phyloP scores from a whole-genome alignment of 2,113 vertebrate genomes.

The Antechinus stuartii region DNA sequence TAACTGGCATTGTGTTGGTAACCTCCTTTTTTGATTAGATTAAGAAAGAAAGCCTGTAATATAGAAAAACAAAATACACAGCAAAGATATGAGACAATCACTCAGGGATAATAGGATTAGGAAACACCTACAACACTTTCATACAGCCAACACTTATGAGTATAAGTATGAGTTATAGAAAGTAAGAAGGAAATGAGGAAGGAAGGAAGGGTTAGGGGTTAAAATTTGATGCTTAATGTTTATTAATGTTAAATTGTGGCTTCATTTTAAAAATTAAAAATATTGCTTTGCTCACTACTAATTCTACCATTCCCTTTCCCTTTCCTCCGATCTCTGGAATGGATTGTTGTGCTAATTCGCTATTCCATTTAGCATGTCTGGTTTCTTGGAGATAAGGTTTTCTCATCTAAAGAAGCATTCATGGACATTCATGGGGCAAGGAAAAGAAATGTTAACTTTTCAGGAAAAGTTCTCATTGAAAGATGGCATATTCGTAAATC shows the following conservation, averaged over 20 bases:
- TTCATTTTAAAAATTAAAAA: constrained; percentile 9
- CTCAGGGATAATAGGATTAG: background rate
- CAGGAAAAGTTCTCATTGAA: background rate
- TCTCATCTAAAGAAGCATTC: background rate
- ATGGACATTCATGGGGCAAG: background rate
- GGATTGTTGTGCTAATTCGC: background rate
- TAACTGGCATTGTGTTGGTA: background rate
- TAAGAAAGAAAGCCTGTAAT: constrained; percentile 3
- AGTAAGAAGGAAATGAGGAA: background rate
- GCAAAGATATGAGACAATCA: background rate
- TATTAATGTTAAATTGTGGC: background rate
- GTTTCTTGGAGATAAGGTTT: background rate
- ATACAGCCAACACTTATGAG: background rate
- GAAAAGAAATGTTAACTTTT: background rate
- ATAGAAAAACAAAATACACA: constrained; percentile 20
- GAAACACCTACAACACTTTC: background rate
- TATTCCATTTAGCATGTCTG: background rate
- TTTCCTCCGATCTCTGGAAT: background rate
- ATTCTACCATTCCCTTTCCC: background rate
- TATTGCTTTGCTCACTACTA: background rate
- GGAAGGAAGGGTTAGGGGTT: background rate
- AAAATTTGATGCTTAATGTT: background rate
- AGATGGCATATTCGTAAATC: background rate
- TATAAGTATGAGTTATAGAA: background rate
- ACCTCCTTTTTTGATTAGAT: constrained; percentile 7